These are phyloP conservation scores for Cervus canadensis DNA, from an alignment of 2,113 vertebrate genomes.

Conservation along the genomic window DNA sequence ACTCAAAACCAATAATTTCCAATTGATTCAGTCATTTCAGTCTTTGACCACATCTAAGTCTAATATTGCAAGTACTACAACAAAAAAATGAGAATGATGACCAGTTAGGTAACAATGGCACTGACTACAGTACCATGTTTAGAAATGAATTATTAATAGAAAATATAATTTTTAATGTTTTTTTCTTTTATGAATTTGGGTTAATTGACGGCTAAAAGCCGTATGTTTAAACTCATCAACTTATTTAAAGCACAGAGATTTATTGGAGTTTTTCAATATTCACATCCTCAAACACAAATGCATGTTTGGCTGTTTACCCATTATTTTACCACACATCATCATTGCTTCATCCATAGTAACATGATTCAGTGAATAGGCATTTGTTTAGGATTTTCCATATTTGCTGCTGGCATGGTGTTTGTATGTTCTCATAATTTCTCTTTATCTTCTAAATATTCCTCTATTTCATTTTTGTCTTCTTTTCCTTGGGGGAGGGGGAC, in stretches of 20 bases:
- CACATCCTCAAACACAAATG: not conserved
- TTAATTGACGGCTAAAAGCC: not conserved
- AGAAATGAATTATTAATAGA: not conserved
- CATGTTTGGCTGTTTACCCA: not conserved
- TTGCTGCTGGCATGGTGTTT: not conserved
- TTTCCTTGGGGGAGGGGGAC: not conserved
- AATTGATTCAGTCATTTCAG: not conserved
- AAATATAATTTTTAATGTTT: not conserved
- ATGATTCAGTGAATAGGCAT: not conserved
- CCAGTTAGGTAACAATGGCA: not conserved
- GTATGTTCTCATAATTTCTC: not conserved
- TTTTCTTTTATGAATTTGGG: not conserved
- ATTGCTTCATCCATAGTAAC: not conserved
- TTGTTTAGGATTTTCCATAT: not conserved
- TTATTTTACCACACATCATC: not conserved
- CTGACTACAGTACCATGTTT: not conserved
- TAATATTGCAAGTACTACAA: not conserved
- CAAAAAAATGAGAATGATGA: not conserved
- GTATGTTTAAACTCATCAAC: not conserved
- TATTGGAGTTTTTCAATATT: not conserved
- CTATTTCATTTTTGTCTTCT: not conserved
- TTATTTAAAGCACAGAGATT: not conserved
- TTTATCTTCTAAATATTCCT: not conserved
- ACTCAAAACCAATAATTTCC: not conserved
- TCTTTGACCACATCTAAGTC: not conserved